A percentile compares a stretch with the other conserved stretches of the same genome.
These are phyloP conservation scores for Grammomys dolichurus DNA, from an alignment of 2,113 vertebrate species.

Conservation along the genomic window DNA sequence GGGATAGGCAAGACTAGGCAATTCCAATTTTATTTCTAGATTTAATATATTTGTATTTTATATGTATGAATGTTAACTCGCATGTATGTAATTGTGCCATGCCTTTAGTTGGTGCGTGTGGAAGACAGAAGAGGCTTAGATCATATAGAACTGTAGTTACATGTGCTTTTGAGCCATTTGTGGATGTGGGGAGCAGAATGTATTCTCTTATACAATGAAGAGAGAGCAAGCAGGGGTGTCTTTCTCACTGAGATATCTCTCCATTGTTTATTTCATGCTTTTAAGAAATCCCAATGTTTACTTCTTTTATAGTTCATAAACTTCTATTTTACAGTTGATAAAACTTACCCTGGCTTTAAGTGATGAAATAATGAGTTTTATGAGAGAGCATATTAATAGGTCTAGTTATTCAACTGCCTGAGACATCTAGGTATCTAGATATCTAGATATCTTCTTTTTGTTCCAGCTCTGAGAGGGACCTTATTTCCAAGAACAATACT, in stretches of 20 bases:
- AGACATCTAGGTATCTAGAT: conserved; percentile 17
- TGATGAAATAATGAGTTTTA: conserved; percentile 63
- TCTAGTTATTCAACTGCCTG: conserved; percentile 34
- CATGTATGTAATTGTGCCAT: neutral
- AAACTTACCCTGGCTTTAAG: conserved; percentile 29
- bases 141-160: neutral
- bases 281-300: neutral
- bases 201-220: neutral
- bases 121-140: too few relatives aligned
- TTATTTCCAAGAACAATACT: neutral
- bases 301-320: neutral
- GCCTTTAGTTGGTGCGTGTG: neutral
- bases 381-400: conserved; percentile 34
- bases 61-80: neutral
- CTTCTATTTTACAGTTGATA: neutral
- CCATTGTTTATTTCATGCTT: neutral
- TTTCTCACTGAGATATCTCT: neutral
- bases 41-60: neutral
- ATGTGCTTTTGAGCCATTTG: too few relatives aligned
- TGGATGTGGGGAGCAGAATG: neutral
- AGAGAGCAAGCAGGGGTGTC: accelerated
- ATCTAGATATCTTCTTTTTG: neutral
- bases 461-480: neutral
- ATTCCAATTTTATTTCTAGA: neutral
- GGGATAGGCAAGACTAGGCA: neutral